Evolutionary conservation across 2,797 vertebrate genomes (phyloP).

Genomic region (Acipenser oxyrinchus): DNA sequence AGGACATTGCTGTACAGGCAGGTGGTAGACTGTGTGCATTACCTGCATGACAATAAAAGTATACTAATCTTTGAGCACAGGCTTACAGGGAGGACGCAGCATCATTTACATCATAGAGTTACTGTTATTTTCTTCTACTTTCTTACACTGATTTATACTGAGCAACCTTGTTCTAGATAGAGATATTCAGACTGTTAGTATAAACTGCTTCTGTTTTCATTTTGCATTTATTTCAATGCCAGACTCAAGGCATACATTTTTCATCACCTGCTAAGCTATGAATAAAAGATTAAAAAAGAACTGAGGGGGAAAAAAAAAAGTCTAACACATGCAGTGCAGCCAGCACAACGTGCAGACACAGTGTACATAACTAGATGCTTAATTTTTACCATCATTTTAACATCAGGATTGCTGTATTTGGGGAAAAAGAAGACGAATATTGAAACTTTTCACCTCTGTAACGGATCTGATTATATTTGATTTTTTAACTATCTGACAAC

Average conservation of each 20-base stretch:
- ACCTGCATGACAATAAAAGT: not conserved
- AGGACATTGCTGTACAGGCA: not conserved
- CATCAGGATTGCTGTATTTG: constrained; percentile 55
- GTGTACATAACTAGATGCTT: constrained; percentile 82
- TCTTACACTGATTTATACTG: constrained; percentile 78
- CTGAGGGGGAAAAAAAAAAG: constrained; percentile 72
- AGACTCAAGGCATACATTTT: constrained; percentile 99
- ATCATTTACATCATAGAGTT: constrained; percentile 58
- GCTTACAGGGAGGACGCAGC: constrained; percentile 54
- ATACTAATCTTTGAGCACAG: constrained; percentile 48
- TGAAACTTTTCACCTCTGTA: constrained; percentile 63
- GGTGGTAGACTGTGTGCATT: constrained; percentile 1
- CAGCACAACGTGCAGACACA: constrained; percentile 72
- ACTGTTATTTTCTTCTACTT: constrained; percentile 28
- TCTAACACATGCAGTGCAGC: constrained; percentile 82
- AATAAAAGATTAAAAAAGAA: constrained; percentile 99
- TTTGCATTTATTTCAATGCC: constrained; percentile 99
- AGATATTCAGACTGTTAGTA: constrained; percentile 99
- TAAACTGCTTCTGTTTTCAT: constrained; percentile 99
- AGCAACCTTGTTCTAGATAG: constrained; percentile 94
- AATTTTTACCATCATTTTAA: constrained; percentile 66
- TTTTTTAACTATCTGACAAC: constrained; percentile 42
- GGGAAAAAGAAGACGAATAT: constrained; percentile 59
- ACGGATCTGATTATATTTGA: constrained; percentile 48
- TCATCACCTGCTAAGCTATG: constrained; percentile 99